Conservation (phyloP, 2,888 invertebrate genomes). For the Entomobrya multifasciata region DNA sequence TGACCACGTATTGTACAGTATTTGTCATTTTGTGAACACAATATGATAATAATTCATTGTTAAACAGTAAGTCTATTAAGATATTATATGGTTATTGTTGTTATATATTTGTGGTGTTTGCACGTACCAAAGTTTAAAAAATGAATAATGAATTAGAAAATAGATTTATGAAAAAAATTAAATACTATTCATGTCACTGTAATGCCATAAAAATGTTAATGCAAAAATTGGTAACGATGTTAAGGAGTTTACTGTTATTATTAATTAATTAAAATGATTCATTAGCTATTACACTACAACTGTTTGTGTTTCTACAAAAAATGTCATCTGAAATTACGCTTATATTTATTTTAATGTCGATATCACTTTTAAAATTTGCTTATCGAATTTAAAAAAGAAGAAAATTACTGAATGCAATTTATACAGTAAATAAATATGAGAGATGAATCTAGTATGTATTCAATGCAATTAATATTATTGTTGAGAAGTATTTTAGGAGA, state of each 20-base stretch:
- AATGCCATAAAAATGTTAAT: not conserved
- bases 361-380: too few relatives aligned
- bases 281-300: not conserved
- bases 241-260: not conserved
- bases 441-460: conserved; percentile 6
- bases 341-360: conserved; percentile 6
- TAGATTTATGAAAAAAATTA: not conserved
- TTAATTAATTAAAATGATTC: not conserved
- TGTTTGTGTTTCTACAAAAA: not conserved
- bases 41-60: not conserved
- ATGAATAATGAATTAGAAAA: conserved; percentile 3
- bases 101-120: conserved; percentile 67
- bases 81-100: not conserved
- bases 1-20: too few relatives aligned
- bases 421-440: not conserved
- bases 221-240: too few relatives aligned
- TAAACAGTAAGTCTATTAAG: too few relatives aligned
- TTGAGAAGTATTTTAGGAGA: not conserved
- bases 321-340: not conserved
- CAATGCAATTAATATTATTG: conserved; percentile 3
- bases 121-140: conserved; percentile 58
- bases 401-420: not conserved
- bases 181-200: not conserved
- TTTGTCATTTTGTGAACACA: not conserved
- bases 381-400: not conserved